A percentile compares a stretch with the other conserved stretches of the same genome.
Evolutionary conservation across 1,140 invertebrate species (phyloP).

Genomic region (Drosophila ananassae): DNA sequence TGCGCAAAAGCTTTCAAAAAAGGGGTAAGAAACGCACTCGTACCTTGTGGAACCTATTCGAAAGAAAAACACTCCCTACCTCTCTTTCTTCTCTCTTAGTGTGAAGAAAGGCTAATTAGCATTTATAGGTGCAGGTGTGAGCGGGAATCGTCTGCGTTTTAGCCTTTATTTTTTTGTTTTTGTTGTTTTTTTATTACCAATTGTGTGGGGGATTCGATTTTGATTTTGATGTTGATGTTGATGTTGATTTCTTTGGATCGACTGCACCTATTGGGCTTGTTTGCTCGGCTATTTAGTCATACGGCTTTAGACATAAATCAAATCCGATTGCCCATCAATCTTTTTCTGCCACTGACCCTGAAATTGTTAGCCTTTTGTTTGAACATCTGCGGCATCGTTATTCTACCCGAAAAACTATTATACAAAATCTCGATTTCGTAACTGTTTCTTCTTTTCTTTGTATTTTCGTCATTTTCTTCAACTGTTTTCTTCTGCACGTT

Average conservation of each 20-base stretch:
- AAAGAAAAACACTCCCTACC: slow-evolving; percentile 46
- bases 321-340: slow-evolving; percentile 44
- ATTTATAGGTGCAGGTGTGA: slow-evolving; percentile 56
- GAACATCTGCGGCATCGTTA: slow-evolving; percentile 20
- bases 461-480: slow-evolving; percentile 6
- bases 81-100: slow-evolving; percentile 9
- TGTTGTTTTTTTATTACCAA: slow-evolving; percentile 8
- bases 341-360: slow-evolving; percentile 57
- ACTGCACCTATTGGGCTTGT: slow-evolving; percentile 41
- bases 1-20: slow-evolving; percentile 59
- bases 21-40: slow-evolving; percentile 35
- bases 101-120: slow-evolving; percentile 78
- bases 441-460: slow-evolving; percentile 50
- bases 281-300: slow-evolving; percentile 44
- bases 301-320: slow-evolving; percentile 44
- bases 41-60: slow-evolving; percentile 63
- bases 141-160: slow-evolving; percentile 16
- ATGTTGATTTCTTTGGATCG: slow-evolving; percentile 1
- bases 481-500: slow-evolving; percentile 31
- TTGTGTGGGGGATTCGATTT: slow-evolving; percentile 42
- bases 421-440: slow-evolving; percentile 73
- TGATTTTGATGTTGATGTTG: slow-evolving; percentile 15
- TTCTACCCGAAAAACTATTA: slow-evolving; percentile 32
- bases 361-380: slow-evolving; percentile 30
- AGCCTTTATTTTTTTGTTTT: background rate